These are phyloP conservation scores for Onychomys torridus DNA, from an alignment of 2,797 vertebrate species.

Conservation along the genomic window DNA sequence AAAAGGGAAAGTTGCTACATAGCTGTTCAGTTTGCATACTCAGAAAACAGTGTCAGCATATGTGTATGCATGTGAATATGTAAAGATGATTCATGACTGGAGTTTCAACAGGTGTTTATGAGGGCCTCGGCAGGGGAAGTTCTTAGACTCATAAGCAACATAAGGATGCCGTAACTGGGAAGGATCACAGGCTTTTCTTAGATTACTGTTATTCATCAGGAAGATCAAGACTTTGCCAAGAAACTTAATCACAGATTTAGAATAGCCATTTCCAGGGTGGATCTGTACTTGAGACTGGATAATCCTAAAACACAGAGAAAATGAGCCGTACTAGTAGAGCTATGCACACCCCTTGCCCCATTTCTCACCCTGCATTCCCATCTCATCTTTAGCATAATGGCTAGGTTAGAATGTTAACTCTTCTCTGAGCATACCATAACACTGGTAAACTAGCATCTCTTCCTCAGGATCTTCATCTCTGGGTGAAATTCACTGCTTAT, in stretches of 20 bases:
- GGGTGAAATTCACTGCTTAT: background rate
- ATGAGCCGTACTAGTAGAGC: background rate
- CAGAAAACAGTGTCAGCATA: background rate
- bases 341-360: too few species aligned
- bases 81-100: background rate
- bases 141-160: background rate
- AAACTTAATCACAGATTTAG: slow-evolving; percentile 22
- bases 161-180: slow-evolving; percentile 8
- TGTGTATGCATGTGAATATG: background rate
- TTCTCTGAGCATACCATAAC: background rate
- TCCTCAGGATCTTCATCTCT: background rate
- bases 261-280: slow-evolving; percentile 57
- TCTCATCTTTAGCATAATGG: background rate
- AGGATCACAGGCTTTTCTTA: slow-evolving; percentile 60
- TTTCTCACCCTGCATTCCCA: background rate
- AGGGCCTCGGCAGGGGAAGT: background rate
- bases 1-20: background rate
- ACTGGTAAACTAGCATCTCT: background rate
- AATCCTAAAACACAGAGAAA: background rate
- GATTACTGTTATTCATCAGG: slow-evolving; percentile 1
- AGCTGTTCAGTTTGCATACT: background rate
- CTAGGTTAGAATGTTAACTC: background rate
- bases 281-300: background rate
- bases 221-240: background rate
- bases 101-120: background rate